A percentile compares a stretch with the other conserved stretches of the same genome.
These are phyloP conservation scores for Poeciliopsis turrubarensis DNA, from an alignment of 2,113 vertebrate species.

Conservation along the genomic window DNA sequence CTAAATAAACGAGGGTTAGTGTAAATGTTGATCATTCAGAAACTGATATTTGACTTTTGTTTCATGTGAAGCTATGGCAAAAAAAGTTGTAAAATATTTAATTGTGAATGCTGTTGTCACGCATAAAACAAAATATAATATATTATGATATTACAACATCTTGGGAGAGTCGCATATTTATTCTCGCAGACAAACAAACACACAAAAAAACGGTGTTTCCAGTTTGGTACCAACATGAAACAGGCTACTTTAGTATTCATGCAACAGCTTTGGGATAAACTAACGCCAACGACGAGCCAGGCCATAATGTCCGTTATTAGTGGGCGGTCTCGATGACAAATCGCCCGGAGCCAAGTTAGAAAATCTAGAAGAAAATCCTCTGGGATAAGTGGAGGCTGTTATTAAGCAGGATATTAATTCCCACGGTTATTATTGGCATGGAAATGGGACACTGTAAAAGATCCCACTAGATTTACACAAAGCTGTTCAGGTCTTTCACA, in stretches of 20 bases:
- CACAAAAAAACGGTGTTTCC: background rate
- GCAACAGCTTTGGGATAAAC: constrained; percentile 15
- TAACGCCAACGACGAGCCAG: background rate
- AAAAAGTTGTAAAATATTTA: too few species aligned
- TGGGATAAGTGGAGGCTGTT: background rate
- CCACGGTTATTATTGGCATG: background rate
- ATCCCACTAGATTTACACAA: background rate
- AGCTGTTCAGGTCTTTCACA: background rate
- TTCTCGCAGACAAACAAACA: background rate
- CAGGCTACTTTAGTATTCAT: background rate
- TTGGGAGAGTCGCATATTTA: background rate
- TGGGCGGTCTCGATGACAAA: background rate
- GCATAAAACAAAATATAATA: too few species aligned
- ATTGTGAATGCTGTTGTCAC: too few species aligned
- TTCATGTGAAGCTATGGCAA: too few species aligned
- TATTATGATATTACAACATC: background rate
- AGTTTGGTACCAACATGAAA: background rate
- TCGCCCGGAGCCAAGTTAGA: background rate
- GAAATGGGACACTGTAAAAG: background rate
- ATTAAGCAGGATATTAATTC: constrained; percentile 2
- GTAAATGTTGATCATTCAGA: too few species aligned
- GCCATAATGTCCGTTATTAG: background rate
- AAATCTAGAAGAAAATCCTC: background rate
- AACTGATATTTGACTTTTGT: too few species aligned
- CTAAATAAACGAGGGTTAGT: too few species aligned